Conservation (phyloP, 2,113 vertebrate species). For the Salvelinus alpinus region DNA sequence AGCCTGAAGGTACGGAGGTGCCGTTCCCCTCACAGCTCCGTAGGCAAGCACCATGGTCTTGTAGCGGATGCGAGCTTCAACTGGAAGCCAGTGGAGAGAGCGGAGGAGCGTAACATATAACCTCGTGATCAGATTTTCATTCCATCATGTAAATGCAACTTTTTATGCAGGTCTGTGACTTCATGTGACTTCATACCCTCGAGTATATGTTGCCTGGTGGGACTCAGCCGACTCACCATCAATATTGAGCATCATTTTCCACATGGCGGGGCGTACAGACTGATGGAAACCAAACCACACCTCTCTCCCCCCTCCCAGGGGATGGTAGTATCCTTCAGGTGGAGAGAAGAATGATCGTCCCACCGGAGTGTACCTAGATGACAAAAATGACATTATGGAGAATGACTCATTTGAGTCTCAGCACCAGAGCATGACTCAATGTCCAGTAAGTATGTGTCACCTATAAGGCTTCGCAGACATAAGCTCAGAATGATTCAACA, state of each 20-base stretch:
- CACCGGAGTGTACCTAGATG: slow-evolving; percentile 92
- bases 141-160: background rate
- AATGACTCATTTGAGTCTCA: slow-evolving; percentile 4
- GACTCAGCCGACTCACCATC: slow-evolving; percentile 80
- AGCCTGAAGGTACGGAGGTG: no score
- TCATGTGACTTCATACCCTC: background rate
- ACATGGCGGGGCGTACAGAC: slow-evolving; percentile 98
- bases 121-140: no score
- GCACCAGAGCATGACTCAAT: slow-evolving; percentile 12
- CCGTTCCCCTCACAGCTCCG: no score
- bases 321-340: slow-evolving; percentile 97
- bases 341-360: slow-evolving; percentile 98
- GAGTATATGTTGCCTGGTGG: background rate
- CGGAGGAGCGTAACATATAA: no score
- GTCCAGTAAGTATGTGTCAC: slow-evolving; percentile 15
- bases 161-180: background rate
- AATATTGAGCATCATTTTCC: slow-evolving; percentile 99
- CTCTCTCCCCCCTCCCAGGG: slow-evolving; percentile 94
- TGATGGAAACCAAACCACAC: slow-evolving; percentile 99
- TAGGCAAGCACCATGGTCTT: no score
- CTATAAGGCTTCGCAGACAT: background rate
- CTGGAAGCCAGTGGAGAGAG: no score
- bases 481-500: background rate
- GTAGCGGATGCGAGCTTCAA: no score
- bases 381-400: background rate